Evolutionary conservation across 2,888 invertebrate species (phyloP), one percentile per base, ranked within the genome.

Genomic region (Hemaris fuciformis): DNA sequence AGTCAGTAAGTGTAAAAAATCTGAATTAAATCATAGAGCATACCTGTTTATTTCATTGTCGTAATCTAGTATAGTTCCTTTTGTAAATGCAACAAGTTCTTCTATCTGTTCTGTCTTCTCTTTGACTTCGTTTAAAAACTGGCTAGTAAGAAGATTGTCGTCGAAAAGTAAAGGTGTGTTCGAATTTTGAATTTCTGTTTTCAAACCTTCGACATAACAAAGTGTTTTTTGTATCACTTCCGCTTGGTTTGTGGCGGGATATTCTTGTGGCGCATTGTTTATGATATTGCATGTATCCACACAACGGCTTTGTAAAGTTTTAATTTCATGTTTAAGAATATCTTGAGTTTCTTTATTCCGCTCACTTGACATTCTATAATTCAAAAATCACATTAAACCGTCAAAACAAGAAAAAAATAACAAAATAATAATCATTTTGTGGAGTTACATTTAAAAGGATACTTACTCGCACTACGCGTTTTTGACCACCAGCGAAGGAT

Each of bases 11-110:
- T 10, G 8, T 38, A 38, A 38, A 38, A 38, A 38, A 1, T n/a
- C n/a, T n/a, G n/a, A n/a, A n/a, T n/a, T n/a, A n/a, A n/a, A n/a
- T n/a, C n/a, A n/a, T n/a, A n/a, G n/a, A n/a, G n/a, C n/a, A 68
- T 68, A 92, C 93, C 88, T 88, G 63, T 76, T 76, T 63, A 87
- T 89, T 70, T 92, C 89, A 34, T 70, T 67, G 60, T 88, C 82
- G 22, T 85, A 68, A 66, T 92, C 91, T 67, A 72, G 73, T 53
- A 89, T 81, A n/a, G 73, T 71, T 1, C 87, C 88, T 64, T 67
- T 77, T 1, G 83, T 86, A 64, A 84, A 90, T 7, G 87, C 88
- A 13, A 78, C 76, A 7, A 88, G 67, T 61, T 91, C 86, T 64
- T 89, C 79, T 13, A 89, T 70, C 34, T 90, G 83, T 0, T 57